Percentiles rank a stretch among this genome's conserved stretches.
Conservation (phyloP, 1,140 invertebrate species). For the Ctenoplectra terminalis region DNA sequence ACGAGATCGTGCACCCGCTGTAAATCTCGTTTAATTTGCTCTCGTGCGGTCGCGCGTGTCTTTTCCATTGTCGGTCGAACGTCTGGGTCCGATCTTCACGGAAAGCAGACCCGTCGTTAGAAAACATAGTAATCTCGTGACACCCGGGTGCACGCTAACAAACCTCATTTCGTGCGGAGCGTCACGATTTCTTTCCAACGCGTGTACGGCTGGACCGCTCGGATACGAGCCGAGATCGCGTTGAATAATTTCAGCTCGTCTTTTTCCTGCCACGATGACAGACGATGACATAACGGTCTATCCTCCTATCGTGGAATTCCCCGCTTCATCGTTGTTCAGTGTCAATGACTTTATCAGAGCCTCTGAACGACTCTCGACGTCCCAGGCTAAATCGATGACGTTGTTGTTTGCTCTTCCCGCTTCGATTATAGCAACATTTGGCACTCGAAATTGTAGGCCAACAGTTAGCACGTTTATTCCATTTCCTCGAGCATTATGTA, state of each 20-base stretch:
- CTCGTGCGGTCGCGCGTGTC: slow-evolving; percentile 46
- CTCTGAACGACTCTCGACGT: background rate
- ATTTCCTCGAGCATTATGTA: background rate
- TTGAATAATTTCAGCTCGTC: slow-evolving; percentile 46
- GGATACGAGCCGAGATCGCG: background rate
- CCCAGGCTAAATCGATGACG: background rate
- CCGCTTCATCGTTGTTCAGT: background rate
- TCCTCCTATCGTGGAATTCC: background rate
- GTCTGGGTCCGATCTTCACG: slow-evolving; percentile 18
- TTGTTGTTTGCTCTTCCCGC: background rate
- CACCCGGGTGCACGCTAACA: slow-evolving; percentile 59
- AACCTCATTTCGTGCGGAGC: slow-evolving; percentile 44
- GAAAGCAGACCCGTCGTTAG: slow-evolving; percentile 32
- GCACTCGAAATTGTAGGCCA: no score
- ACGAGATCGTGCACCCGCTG: slow-evolving; percentile 67
- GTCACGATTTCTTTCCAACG: slow-evolving; percentile 63
- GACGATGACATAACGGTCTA: slow-evolving; percentile 39
- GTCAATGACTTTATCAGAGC: slow-evolving; percentile 31
- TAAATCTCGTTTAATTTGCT: slow-evolving; percentile 72
- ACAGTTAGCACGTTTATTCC: background rate
- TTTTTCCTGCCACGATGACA: slow-evolving; percentile 9
- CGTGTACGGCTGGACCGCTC: background rate
- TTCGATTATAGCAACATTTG: background rate
- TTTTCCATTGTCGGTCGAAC: slow-evolving; percentile 50
- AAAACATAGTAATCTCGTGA: slow-evolving; percentile 66